These are phyloP conservation scores for Siniperca knerii DNA, from an alignment of 2,113 vertebrate species.

Conservation along the genomic window DNA sequence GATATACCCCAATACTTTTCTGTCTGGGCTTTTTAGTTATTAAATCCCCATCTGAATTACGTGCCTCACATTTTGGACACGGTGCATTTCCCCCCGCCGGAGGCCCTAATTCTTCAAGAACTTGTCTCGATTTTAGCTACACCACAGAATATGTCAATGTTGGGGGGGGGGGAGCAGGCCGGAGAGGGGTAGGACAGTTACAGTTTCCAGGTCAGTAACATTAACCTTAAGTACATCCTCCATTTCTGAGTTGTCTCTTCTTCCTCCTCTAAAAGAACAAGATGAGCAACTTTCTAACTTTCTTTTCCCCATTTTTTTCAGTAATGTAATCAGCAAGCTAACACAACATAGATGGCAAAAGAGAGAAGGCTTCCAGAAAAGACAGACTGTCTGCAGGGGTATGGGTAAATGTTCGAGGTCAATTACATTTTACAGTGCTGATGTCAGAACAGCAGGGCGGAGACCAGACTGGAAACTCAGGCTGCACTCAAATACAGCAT, in stretches of 20 bases:
- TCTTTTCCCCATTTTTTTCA: not conserved
- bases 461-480: not conserved
- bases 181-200: not conserved
- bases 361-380: not conserved
- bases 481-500: not conserved
- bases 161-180: not conserved
- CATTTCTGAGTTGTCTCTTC: slow-evolving; percentile 19
- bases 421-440: slow-evolving; percentile 15
- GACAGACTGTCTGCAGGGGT: not conserved
- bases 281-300: slow-evolving; percentile 25
- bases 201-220: slow-evolving; percentile 50
- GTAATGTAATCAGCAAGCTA: slow-evolving; percentile 19
- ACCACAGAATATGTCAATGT: slow-evolving; percentile 17
- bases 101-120: slow-evolving; percentile 27
- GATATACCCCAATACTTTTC: not conserved
- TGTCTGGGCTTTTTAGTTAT: not conserved
- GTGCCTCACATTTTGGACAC: slow-evolving; percentile 6
- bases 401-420: slow-evolving; percentile 1
- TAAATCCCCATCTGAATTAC: not conserved
- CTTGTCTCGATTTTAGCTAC: slow-evolving; percentile 11
- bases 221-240: slow-evolving; percentile 43
- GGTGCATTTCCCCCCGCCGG: not conserved
- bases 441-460: not conserved
- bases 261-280: slow-evolving; percentile 14
- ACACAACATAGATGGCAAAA: not conserved